A percentile compares a stretch with the other conserved stretches of the same genome.
Evolutionary conservation across 2,888 invertebrate species (phyloP).

Genomic region (Leptodirus hochenwartii): DNA sequence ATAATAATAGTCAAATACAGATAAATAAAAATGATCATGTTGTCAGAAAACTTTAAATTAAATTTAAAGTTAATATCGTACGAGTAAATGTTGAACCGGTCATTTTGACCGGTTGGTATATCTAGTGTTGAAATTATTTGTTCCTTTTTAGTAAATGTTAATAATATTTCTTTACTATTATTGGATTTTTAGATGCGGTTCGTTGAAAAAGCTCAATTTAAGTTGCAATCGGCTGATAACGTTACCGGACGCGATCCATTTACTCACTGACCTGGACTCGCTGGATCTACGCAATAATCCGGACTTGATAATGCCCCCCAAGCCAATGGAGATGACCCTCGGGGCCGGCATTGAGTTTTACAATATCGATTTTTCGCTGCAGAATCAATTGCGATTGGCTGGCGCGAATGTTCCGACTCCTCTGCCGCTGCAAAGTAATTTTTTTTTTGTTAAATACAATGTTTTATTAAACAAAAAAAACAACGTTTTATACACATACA

Average conservation of each 20-base stretch:
- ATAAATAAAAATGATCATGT: too few species aligned
- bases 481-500: slow-evolving; percentile 2
- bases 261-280: slow-evolving; percentile 74
- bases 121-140: too few species aligned
- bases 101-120: too few species aligned
- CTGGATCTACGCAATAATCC: slow-evolving; percentile 87
- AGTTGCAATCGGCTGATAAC: slow-evolving; percentile 90
- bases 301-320: slow-evolving; percentile 92
- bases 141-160: too few species aligned
- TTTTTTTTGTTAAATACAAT: slow-evolving; percentile 2
- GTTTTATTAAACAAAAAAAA: slow-evolving; percentile 3
- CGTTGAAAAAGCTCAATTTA: slow-evolving; percentile 79
- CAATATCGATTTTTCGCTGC: slow-evolving; percentile 96
- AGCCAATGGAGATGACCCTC: slow-evolving; percentile 61
- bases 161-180: too few species aligned
- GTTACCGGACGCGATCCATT: slow-evolving; percentile 91
- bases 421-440: slow-evolving; percentile 46
- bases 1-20: too few species aligned
- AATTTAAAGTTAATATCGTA: too few species aligned
- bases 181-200: slow-evolving; percentile 76
- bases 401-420: slow-evolving; percentile 72
- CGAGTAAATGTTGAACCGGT: too few species aligned
- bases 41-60: too few species aligned
- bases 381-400: slow-evolving; percentile 81
- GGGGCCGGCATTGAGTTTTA: slow-evolving; percentile 82